Evolutionary conservation across 2,888 invertebrate genomes (phyloP), one percentile per base, ranked within the genome.

Genomic region (Thymelicus sylvestris): DNA sequence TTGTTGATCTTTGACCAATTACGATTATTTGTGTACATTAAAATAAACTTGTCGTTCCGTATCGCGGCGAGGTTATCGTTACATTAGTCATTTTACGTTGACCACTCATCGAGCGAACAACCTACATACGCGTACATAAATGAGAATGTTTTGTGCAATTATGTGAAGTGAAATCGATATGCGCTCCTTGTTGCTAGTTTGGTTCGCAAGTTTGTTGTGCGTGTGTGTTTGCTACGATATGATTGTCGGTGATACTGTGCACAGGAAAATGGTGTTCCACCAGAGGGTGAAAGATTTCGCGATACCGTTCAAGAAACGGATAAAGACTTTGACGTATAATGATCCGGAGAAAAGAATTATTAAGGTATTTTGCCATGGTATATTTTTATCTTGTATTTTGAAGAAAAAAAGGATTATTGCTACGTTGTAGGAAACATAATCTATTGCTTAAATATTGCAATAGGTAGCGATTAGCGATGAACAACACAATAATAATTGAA

Each of bases 241-340:
- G 93, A 90, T 93, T 72, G 79, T 89, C 24, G 93, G 93, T 61
- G 93, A 93, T 74, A 92, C 88, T 2, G 91, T 93, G 75, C 93
- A 92, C 75, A 86, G 89, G 74, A 93, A 93, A 81, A 92, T 93
- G 93, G 90, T 93, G 71, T 93, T 91, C 77, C 93, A 93, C 72
- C 89, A 93, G 75, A 88, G 93, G 76, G 84, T 93, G 39, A 93
- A 93, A 78, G 91, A 92, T 67, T 91, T 92, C 47, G 93, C 93
- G 31, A 90, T 93, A 83, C 93, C 93, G 0, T 93, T 93, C 76
- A 92, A 88, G 82, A 93, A 93, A 78, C 85, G 92, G 73, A 88
- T 93, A 7, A 88, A 90, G 77, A 83, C 80, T 48, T 81, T 93
- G 65, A 83, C 88, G 6, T 93, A 87, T 76, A 83, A 74, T 31